Base-by-base conservation (phyloP, 2,888 invertebrate genomes). In the Caenorhabditis plicata region DNA sequence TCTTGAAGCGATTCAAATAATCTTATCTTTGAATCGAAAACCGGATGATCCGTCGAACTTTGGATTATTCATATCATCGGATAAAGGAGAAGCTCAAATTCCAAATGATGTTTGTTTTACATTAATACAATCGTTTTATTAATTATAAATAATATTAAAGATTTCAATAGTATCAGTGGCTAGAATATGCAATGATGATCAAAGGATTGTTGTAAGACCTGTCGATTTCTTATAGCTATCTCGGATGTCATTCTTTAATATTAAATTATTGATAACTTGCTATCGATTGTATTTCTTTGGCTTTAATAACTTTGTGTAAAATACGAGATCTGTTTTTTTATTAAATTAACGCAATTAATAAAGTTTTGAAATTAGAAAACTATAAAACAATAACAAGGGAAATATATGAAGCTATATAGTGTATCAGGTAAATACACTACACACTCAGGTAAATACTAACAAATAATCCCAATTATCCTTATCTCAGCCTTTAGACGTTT, bases 71-170 rank as follows among this genome's bases (percentile, higher is more conserved):
- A 36, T 50, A 33, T 25, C 43, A 23, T 23, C 66, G n/a, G 58
- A 60, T 8, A 58, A 51, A 9, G 70, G 46, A 8, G 71, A 71
- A 41, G 74, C 71, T 2, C 68, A 69, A 43, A 71, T 76, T 32
- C 75, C 76, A 1, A 54, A 55, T 9, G 71, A 75, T 17, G 56
- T 61, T n/a, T n/a, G n/a, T n/a, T n/a, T n/a, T n/a, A n/a, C n/a
- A n/a, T n/a, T n/a, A n/a, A n/a, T n/a, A n/a, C n/a, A n/a, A n/a
- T n/a, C n/a, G n/a, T n/a, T n/a, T n/a, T n/a, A n/a, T n/a, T n/a
- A n/a, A n/a, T n/a, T n/a, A n/a, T n/a, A n/a, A n/a, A n/a, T n/a
- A n/a, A n/a, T n/a, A n/a, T n/a, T n/a, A n/a, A n/a, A n/a, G n/a
- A n/a, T n/a, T n/a, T 56, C 49, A 13, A 15, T 64, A 23, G 67